Base-by-base conservation (phyloP, 35 echinoderm and acorn worm species). In the Heliocidaris tuberculata region DNA sequence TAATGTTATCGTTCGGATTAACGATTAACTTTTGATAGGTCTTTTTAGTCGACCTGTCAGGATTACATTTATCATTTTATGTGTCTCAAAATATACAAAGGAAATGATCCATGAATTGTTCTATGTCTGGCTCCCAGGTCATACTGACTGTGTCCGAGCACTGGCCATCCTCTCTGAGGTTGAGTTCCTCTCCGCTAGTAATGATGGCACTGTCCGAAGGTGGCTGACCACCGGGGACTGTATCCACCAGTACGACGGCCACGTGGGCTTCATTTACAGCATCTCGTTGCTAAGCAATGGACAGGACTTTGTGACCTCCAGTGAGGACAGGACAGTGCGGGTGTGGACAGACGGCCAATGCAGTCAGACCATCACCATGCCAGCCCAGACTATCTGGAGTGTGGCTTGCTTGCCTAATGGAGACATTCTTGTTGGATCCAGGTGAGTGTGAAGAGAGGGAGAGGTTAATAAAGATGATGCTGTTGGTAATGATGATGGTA, bases 151-250 rank as follows among this genome's bases (percentile, higher is more conserved):
- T 88, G 98, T 99, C 8, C 95, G 97, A 48, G 94, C 94, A 17
- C 50, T 97, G 47, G 97, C 97, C 88, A 93, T 99, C 24, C 30
- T 99, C 4, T 97, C 98, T 0, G 98, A 97, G 6, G 50, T 97
- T 31, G 96, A 97, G 50, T 97, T 99, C 92, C 95, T 99, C 27
- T 99, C 98, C 7, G 96, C 97, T 27, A 97, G 97, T 32, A 99
- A 99, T 31, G 98, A 99, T 91, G 94, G 88, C 24, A 97, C 94
- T 16, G 95, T 99, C 93, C 98, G 98, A 31, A 90, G 96, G 60
- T 99, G 98, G 98, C 86, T 96, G 30, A 96, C 95, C 30, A 99
- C 94, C 12, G 98, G 98, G 12, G 98, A 99, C 12, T 99, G 97
- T 70, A 70, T 95, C 27, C 94, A 97, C 15, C 95, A 96, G 90